phyloP scores from a whole-genome alignment of 1,140 invertebrate genomes.

The Diorhabda sublineata region DNA sequence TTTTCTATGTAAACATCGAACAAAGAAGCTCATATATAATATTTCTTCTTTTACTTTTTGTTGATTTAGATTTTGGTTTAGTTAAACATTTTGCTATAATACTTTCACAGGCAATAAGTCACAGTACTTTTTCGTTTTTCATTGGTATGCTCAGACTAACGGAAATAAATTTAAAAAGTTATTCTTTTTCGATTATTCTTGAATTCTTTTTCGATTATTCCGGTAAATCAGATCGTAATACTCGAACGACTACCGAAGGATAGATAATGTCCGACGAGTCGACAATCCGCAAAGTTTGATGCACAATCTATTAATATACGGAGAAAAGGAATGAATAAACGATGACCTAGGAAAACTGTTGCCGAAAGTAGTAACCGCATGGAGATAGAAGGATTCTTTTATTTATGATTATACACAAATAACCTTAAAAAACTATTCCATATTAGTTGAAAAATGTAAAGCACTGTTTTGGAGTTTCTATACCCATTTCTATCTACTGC shows the following conservation, averaged over 20 bases:
- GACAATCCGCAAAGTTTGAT: slow-evolving; percentile 1
- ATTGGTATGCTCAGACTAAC: neutral
- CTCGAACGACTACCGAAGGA: slow-evolving; percentile 1
- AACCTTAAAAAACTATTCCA: too few relatives aligned
- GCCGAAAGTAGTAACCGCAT: neutral
- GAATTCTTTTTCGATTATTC: slow-evolving; percentile 1
- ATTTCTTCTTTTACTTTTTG: too few relatives aligned
- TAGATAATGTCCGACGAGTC: neutral
- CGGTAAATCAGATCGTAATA: slow-evolving; percentile 2
- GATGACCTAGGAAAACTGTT: neutral
- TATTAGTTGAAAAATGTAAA: too few relatives aligned
- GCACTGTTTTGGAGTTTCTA: too few relatives aligned
- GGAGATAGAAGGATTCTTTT: too few relatives aligned
- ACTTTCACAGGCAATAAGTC: neutral
- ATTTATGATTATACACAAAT: too few relatives aligned
- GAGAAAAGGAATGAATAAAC: neutral
- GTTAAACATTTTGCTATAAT: neutral
- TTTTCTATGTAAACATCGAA: too few relatives aligned
- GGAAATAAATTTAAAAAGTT: slow-evolving; percentile 1
- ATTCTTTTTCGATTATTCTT: neutral
- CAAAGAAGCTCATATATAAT: too few relatives aligned
- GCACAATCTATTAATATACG: slow-evolving; percentile 1
- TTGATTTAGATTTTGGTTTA: too few relatives aligned
- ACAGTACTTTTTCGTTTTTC: neutral
- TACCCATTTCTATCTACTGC: too few relatives aligned